These are phyloP conservation scores for Brachionus manjavacas DNA, from an alignment of 1,140 invertebrate genomes.

Conservation along the genomic window DNA sequence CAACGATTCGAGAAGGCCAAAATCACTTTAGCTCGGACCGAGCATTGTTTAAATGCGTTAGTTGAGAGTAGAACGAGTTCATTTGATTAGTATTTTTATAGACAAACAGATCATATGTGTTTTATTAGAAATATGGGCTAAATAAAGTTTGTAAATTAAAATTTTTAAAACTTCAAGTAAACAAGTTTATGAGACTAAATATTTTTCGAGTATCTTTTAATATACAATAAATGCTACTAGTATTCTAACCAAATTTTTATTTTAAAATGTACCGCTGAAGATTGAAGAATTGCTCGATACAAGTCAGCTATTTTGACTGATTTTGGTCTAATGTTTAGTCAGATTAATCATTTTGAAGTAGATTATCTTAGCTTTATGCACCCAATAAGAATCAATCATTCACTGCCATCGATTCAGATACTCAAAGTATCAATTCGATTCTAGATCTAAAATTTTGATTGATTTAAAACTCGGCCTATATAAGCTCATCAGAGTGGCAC, in stretches of 20 bases:
- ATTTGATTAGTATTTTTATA: slow-evolving; percentile 31
- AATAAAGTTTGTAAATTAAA: slow-evolving; percentile 20
- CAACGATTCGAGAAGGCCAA: background rate
- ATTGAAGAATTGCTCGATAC: background rate
- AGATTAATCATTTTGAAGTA: background rate
- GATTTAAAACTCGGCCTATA: background rate
- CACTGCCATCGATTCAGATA: background rate
- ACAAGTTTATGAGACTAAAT: background rate
- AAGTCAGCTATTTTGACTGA: background rate
- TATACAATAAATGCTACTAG: background rate
- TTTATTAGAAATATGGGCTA: slow-evolving; percentile 20
- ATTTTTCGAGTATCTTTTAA: background rate
- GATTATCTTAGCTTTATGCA: background rate
- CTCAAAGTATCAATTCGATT: background rate
- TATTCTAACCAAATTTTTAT: background rate
- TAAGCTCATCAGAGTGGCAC: background rate
- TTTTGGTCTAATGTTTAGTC: background rate
- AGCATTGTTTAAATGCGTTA: slow-evolving; percentile 9
- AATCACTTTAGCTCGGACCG: background rate
- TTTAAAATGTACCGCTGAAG: background rate
- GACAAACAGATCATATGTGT: slow-evolving; percentile 36
- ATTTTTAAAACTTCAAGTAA: background rate
- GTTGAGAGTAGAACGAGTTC: slow-evolving; percentile 13
- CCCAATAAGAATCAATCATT: background rate
- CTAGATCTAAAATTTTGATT: background rate